A percentile compares a stretch with the other conserved stretches of the same genome.
phyloP scores from a whole-genome alignment of 2,113 vertebrate species.

The Romanogobio albipinnatus region DNA sequence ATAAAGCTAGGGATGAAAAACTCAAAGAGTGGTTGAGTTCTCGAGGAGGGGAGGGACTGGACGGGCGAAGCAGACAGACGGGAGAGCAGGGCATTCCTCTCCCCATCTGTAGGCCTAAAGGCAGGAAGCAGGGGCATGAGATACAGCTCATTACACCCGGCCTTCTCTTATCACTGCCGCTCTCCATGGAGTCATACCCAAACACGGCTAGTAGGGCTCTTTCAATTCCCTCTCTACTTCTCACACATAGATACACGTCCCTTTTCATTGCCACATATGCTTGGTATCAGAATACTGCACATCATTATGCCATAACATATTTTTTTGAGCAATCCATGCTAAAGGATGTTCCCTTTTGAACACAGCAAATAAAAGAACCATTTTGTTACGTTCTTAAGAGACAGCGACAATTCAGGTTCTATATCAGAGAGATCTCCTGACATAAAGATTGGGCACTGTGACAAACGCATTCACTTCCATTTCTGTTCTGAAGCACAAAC shows the following conservation, averaged over 20 bases:
- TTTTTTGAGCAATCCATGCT: slow-evolving; percentile 19
- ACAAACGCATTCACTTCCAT: slow-evolving; percentile 17
- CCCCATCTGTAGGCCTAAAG: slow-evolving; percentile 60
- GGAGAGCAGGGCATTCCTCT: slow-evolving; percentile 37
- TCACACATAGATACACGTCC: neutral
- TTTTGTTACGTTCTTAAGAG: slow-evolving; percentile 14
- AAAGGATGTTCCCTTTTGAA: slow-evolving; percentile 11
- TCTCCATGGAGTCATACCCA: slow-evolving; percentile 36
- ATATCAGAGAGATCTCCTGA: neutral
- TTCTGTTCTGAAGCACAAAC: slow-evolving; percentile 15
- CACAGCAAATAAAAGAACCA: slow-evolving; percentile 2
- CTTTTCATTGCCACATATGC: slow-evolving; percentile 4
- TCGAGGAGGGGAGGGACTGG: neutral
- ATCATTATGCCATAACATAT: slow-evolving; percentile 17
- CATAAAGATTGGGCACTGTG: slow-evolving; percentile 21
- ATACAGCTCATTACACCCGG: slow-evolving; percentile 47
- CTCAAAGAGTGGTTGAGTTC: neutral
- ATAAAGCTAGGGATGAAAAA: slow-evolving; percentile 2
- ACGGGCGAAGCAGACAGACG: slow-evolving; percentile 41
- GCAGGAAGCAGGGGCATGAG: slow-evolving; percentile 28
- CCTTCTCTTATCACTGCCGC: slow-evolving; percentile 47
- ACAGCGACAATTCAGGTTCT: slow-evolving; percentile 6
- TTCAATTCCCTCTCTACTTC: neutral
- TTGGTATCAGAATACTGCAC: slow-evolving; percentile 12
- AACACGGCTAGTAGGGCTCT: slow-evolving; percentile 17